A percentile compares a stretch with the other conserved stretches of the same genome.
phyloP scores from a whole-genome alignment of 2,888 invertebrate genomes.

The Gnatocerus cornutus region DNA sequence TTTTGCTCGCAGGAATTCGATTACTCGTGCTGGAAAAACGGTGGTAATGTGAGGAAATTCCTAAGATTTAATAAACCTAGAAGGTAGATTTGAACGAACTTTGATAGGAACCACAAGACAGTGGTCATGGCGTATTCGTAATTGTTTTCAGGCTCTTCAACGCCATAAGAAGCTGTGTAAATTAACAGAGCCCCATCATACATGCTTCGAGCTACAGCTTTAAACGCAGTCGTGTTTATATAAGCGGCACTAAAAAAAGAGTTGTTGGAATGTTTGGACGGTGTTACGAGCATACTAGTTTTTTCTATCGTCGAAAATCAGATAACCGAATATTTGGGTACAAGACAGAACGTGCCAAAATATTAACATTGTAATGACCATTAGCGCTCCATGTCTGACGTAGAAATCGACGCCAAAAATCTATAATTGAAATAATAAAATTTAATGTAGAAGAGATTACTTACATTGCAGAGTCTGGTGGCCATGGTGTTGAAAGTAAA shows the following conservation, averaged over 20 bases:
- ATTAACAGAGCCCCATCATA: conserved; percentile 40
- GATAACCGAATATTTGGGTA: conserved; percentile 18
- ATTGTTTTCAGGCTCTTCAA: conserved; percentile 29
- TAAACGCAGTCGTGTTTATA: conserved; percentile 22
- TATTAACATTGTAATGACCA: conserved; percentile 56
- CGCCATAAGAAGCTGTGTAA: conserved; percentile 35
- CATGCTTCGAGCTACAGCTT: conserved; percentile 17
- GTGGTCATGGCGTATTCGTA: conserved; percentile 34
- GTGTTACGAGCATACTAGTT: conserved; percentile 5
- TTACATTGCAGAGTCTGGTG: conserved; percentile 49
- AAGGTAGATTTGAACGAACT: conserved; percentile 41
- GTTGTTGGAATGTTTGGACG: neutral
- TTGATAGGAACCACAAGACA: conserved; percentile 28
- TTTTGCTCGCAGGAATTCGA: conserved; percentile 69
- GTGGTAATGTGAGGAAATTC: neutral
- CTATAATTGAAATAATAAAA: no score
- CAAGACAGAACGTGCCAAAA: conserved; percentile 58
- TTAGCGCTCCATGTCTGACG: conserved; percentile 58
- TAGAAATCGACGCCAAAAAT: conserved; percentile 59
- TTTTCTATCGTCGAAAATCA: conserved; percentile 25
- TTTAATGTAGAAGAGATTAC: no score
- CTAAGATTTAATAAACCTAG: conserved; percentile 23
- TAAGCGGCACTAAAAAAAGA: conserved; percentile 21
- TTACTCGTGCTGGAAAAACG: conserved; percentile 61
- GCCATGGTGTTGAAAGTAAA: conserved; percentile 46